Base-by-base conservation (phyloP, 2,113 vertebrate genomes). In the Bos javanicus region DNA sequence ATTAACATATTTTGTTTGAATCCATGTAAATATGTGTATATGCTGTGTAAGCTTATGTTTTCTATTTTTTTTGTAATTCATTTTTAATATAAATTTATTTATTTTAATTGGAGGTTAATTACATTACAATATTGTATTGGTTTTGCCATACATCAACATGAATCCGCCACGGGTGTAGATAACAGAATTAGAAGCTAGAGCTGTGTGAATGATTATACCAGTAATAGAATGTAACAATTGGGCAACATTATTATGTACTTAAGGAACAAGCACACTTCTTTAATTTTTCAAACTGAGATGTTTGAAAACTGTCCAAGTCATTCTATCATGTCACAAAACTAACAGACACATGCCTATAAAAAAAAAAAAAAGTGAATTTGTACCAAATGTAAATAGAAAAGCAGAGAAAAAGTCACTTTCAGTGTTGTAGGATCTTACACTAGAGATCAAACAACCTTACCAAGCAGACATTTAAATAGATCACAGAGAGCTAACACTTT, bases 401-500 rank as follows among this genome's bases (percentile, higher is more conserved):
- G 5, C 2, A 81, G 26, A 23, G 0, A 16, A 39, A 87, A 64
- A 39, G 11, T 19, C 23, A 76, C 5, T 54, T 7, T 78, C 7
- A 43, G 2, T 81, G 7, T 60, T 74, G 8, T 4, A 81, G 8
- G 4, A 50, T 64, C 28, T 14, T 87, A 6, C 1, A 84, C 7
- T 17, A 87, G 25, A 90, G 48, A 84, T 33, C 50, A 90, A 95
- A 92, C 43, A 36, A 81, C 6, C 5, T 80, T 54, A 56, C 19
- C 15, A 17, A 92, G 54, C 7, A 95, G 82, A 90, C 19, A 96
- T 87, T 92, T 93, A 95, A 83, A 76, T n/a, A 92, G 25, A 94
- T 96, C 50, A 74, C 57, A 36, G 36, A 97, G 78, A 93, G 36
- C 62, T 88, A 96, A 92, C 43, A 94, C 19, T 89, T 92, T 60